Conservation (phyloP, 2,888 invertebrate genomes). For the Orchestes rusci region DNA sequence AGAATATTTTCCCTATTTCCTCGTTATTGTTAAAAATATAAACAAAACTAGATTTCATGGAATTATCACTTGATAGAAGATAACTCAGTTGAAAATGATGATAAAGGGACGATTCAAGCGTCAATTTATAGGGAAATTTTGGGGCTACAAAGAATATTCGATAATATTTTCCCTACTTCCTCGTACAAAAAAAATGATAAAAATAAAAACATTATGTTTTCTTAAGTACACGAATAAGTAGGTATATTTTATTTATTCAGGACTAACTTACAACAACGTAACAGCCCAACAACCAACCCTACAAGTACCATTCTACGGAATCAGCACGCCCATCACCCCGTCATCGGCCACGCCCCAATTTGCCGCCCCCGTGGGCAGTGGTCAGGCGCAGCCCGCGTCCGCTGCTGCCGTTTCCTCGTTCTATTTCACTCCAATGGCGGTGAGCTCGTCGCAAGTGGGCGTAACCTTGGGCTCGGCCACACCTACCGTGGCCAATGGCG, state of each 20-base stretch:
- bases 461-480: conserved; percentile 36
- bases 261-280: conserved; percentile 15
- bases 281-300: conserved; percentile 6
- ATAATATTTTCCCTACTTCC: too few relatives aligned
- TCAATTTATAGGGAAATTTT: too few relatives aligned
- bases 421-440: conserved; percentile 48
- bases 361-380: conserved; percentile 8
- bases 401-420: conserved; percentile 43
- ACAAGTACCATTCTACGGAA: conserved; percentile 22
- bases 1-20: too few relatives aligned
- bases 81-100: too few relatives aligned
- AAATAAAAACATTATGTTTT: too few relatives aligned
- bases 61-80: too few relatives aligned
- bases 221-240: background rate
- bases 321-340: conserved; percentile 13
- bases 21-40: too few relatives aligned
- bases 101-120: too few relatives aligned
- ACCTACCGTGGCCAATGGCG: conserved; percentile 34
- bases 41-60: too few relatives aligned
- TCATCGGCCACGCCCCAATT: conserved; percentile 11
- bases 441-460: conserved; percentile 26
- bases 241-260: conserved; percentile 4
- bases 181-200: too few relatives aligned
- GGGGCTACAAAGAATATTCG: too few relatives aligned
- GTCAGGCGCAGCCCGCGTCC: conserved; percentile 10